phyloP scores from a whole-genome alignment of 2,797 vertebrate species.

The Tamandua tetradactyla region DNA sequence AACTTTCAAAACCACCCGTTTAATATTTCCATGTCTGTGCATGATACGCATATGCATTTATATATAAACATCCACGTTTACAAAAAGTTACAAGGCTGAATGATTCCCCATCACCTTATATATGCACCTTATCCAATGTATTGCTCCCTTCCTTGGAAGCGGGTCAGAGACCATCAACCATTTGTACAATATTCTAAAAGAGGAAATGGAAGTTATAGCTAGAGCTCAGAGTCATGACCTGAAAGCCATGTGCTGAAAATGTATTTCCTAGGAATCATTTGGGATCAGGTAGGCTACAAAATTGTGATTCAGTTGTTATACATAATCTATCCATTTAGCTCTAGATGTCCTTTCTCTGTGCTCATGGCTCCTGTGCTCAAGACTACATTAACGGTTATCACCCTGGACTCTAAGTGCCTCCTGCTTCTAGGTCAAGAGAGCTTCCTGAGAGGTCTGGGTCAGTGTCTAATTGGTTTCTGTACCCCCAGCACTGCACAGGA shows the following conservation, averaged over 20 bases:
- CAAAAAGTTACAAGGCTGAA: background rate
- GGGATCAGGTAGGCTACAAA: background rate
- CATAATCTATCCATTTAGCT: background rate
- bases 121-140: background rate
- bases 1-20: background rate
- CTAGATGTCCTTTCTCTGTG: background rate
- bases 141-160: background rate
- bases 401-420: background rate
- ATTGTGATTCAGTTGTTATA: background rate
- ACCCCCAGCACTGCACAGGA: background rate
- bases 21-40: background rate
- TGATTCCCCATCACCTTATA: background rate
- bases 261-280: background rate
- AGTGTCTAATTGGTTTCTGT: background rate
- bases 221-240: background rate
- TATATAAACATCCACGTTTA: background rate
- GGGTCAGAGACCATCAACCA: background rate
- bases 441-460: background rate
- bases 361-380: background rate
- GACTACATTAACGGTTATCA: background rate
- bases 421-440: background rate
- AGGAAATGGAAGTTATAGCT: background rate
- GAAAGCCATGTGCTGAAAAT: background rate
- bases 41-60: background rate
- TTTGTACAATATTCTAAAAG: background rate